Evolutionary conservation across 2,113 vertebrate genomes (phyloP), one percentile per base, ranked within the genome.

Genomic region (Pedionomus torquatus): DNA sequence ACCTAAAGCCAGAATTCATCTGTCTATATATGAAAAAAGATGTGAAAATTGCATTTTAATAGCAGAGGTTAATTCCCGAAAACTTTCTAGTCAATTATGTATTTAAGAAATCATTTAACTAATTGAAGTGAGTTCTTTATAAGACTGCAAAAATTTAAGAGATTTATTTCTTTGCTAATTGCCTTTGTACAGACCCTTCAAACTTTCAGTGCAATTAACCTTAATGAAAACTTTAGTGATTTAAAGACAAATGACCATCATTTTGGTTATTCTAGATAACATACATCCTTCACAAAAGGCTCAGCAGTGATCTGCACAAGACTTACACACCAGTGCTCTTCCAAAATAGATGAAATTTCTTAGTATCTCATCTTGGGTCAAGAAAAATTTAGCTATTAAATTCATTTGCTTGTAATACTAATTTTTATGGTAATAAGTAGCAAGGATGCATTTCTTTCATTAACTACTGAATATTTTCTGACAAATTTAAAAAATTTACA

Each of bases 101-200:
- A 61, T 52, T 95, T 72, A 90, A 85, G 44, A 90, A 92, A 66
- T 57, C 37, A 74, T 79, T 88, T 68, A 83, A 85, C 26, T 79
- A 93, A 94, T 43, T 86, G 76, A 90, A 82, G 3, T 20, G 43
- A 90, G 17, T 24, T 90, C 80, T 75, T 82, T 43, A 23, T 76
- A 83, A 69, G 63, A 88, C 51, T 26, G 19, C 8, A 0, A 77
- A 91, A 88, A 90, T 6, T 76, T 80, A 66, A 65, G 57, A 90
- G 81, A 43, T 87, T 78, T 81, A 71, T 76, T 90, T 90, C 37
- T 88, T 70, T 90, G 85, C 58, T 92, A 83, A 78, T 92, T 92
- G 78, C 66, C 80, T 79, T 93, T 35, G 30, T 68, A 89, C 25
- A 89, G 55, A 82, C 64, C 77, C 58, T 63, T 95, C 51, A 71